phyloP scores from a whole-genome alignment of 2,888 invertebrate genomes.

The Pollenia angustigena region DNA sequence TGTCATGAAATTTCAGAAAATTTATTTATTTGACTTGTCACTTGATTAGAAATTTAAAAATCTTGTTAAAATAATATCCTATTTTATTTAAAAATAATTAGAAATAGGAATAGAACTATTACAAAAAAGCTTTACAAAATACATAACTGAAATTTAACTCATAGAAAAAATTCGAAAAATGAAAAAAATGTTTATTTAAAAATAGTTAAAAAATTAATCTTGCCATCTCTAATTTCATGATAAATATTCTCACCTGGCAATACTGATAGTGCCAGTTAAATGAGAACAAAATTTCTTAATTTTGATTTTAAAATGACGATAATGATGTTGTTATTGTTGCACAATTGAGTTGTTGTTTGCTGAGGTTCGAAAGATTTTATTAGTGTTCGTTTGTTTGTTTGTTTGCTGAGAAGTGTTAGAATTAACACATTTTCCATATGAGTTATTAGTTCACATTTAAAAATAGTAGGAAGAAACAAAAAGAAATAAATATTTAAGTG shows the following conservation, averaged over 20 bases:
- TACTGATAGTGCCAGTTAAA: neutral
- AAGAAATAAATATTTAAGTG: neutral
- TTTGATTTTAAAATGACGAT: neutral
- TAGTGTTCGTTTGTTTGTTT: neutral
- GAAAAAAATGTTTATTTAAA: too few relatives aligned
- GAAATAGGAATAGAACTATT: too few relatives aligned
- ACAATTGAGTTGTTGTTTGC: neutral
- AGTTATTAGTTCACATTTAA: conserved; percentile 1
- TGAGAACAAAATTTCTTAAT: neutral
- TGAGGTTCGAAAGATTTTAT: neutral
- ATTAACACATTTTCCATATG: conserved; percentile 53
- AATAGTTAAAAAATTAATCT: too few relatives aligned
- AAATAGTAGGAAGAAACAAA: neutral
- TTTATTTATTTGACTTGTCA: too few relatives aligned
- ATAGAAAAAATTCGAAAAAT: too few relatives aligned
- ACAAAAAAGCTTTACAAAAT: too few relatives aligned
- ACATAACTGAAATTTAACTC: too few relatives aligned
- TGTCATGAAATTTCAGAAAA: too few relatives aligned
- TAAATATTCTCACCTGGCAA: neutral
- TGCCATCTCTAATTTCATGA: too few relatives aligned
- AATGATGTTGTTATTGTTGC: conserved; percentile 6
- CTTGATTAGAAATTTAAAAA: too few relatives aligned
- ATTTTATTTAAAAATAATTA: too few relatives aligned
- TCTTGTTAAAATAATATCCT: too few relatives aligned
- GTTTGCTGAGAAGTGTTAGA: conserved; percentile 44